Evolutionary conservation across 2,888 invertebrate genomes (phyloP), one percentile per base, ranked within the genome.

Genomic region (Agrilus biguttatus): DNA sequence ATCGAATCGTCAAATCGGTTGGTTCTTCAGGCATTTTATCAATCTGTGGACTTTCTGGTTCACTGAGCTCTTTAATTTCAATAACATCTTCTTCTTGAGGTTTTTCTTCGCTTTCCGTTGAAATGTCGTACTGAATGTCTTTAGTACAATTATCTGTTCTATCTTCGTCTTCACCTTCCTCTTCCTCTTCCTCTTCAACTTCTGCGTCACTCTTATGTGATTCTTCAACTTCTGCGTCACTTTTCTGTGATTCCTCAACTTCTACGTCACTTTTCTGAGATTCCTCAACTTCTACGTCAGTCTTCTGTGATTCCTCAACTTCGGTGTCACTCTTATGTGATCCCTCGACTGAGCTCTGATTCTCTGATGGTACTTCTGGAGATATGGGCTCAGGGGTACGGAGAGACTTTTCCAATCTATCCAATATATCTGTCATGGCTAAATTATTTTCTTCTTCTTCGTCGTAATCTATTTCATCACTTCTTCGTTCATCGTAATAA

Each of bases 401-500:
- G 32, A 81, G 66, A 28, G 79, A 75, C 52, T 77, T 76, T 52
- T 77, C 74, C 33, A 81, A 66, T 36, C 79, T 66, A 43, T 74
- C 74, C 45, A 80, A 71, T 46, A 80, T 78, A 54, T 80, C 80
- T 42, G 65, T 65, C 66, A 67, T 67, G 4, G 65, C 62, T 45
- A 67, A 48, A 50, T 64, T 66, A 51, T 66, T 66, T 42, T 66
- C 66, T 45, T 65, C 65, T 33, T 66, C 65, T 42, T 65, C 65
- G 36, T 58, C 64, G 47, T 67, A 67, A 53, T 67, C 66, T 47
- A 63, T 63, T 42, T 65, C 64, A 36, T 63, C 63, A 23, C 54
- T 47, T 47, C 59, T 59, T 21, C 49, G 51, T 39, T 52, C 51
- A 3, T 48, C 47, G 17, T 34, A 41, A 13, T 17, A 46, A 35